Evolutionary conservation across 2,888 invertebrate species (phyloP), one percentile per base, ranked within the genome.

Genomic region (Cyrtodaria siliqua): DNA sequence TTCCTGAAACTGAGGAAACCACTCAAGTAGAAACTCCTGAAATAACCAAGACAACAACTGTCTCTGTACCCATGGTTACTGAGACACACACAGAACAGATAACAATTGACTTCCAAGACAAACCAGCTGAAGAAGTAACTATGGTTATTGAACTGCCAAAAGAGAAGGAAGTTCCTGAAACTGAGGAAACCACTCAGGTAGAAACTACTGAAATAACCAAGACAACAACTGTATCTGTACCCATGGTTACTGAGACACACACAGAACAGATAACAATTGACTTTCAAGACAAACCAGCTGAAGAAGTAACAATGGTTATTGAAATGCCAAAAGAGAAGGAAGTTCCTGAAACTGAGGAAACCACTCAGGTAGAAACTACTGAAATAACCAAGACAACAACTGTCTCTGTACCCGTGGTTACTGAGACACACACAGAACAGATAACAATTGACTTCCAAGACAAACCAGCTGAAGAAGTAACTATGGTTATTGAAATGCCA

Each of bases 401-500:
- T 9, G 61, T 82, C n/a, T 61, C 79, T 23, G 71, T 79, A 12
- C 75, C 78, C 23, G 60, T 68, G 18, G 63, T 68, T 38, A 29
- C 55, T 23, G 70, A 79, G 29, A 76, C 68, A 40, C 68, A 79
- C 18, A 80, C 81, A 57, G 83, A 87, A 55, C 87, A 87, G 56
- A 42, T 71, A 40, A 82, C 83, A 20, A 61, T 89, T 33, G 77
- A 87, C 33, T 52, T 87, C 23, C 67, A 83, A 56, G 84, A 82
- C 56, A 81, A 86, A 62, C 87, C 89, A 26, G 42, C 29, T 18
- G 68, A 79, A 62, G 67, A 80, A 52, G 64, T 77, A 26, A 53
- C 68, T 16, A 69, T 63, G 57, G 63, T 70, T 16, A 62, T 66
- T 23, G 57, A 79, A 44, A 47, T 79, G 14, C 64, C 73, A 26